Evolutionary conservation across 92 coral and sea anemone genomes (phyloP).

Genomic region (Porites lobata): DNA sequence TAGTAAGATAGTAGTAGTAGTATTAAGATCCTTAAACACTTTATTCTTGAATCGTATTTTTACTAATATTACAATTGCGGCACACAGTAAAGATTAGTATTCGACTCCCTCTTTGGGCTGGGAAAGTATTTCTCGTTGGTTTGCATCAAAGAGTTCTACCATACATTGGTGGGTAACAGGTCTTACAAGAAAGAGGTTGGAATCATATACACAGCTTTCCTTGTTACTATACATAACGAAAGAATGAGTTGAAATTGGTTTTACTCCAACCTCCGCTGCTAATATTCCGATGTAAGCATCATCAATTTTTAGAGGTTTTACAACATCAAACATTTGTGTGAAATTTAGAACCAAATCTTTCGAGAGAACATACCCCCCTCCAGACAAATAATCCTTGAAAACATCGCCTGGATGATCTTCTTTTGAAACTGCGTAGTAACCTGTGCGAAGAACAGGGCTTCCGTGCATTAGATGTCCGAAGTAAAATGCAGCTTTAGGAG

Average conservation of each 20-base stretch:
- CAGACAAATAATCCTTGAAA: constrained; percentile 54
- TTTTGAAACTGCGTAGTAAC: constrained; percentile 39
- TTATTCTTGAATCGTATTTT: no score
- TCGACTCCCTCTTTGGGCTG: neutral
- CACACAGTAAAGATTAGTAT: neutral
- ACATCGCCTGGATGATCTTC: constrained; percentile 43
- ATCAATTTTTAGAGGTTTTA: constrained; percentile 43
- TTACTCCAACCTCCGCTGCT: constrained; percentile 40
- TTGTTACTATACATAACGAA: constrained; percentile 42
- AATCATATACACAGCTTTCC: neutral
- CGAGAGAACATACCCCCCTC: constrained; percentile 60
- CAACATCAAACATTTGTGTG: constrained; percentile 39
- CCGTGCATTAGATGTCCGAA: constrained; percentile 54
- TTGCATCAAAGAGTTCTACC: constrained; percentile 38
- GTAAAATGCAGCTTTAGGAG: constrained; percentile 33
- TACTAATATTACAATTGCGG: no score
- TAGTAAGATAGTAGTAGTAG: no score
- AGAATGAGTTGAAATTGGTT: constrained; percentile 24
- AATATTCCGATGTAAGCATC: constrained; percentile 57
- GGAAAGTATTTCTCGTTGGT: constrained; percentile 1
- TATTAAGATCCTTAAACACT: no score
- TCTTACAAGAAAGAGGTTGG: neutral
- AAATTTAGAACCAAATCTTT: constrained; percentile 50
- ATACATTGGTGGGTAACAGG: constrained; percentile 28
- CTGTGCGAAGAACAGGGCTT: constrained; percentile 53